These are phyloP conservation scores for Kobus ellipsiprymnus DNA, from an alignment of 2,113 vertebrate genomes.

Conservation along the genomic window DNA sequence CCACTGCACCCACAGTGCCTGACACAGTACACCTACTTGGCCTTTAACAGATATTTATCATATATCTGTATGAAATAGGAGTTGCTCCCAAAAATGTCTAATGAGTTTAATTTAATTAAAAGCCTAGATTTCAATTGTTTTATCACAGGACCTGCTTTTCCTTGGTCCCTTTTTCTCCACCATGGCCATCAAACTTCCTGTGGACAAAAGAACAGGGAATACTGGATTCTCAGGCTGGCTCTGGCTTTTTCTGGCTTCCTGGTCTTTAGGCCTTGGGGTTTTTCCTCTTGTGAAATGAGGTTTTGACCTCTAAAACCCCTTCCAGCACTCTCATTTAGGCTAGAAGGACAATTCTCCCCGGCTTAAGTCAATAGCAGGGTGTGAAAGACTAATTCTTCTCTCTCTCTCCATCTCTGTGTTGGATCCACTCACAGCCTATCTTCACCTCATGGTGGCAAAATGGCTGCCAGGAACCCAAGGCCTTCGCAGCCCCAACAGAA, in stretches of 20 bases:
- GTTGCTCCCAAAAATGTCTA: background rate
- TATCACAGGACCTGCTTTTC: background rate
- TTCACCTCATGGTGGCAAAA: background rate
- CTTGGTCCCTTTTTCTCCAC: background rate
- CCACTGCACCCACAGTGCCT: background rate
- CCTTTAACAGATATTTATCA: background rate
- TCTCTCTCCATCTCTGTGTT: background rate
- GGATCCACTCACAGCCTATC: background rate
- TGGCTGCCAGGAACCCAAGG: background rate
- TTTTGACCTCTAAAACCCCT: background rate
- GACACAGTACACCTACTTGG: background rate
- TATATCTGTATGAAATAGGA: rapidly evolving
- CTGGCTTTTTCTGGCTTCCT: background rate
- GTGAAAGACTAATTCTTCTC: too few relatives aligned
- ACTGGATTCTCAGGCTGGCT: background rate
- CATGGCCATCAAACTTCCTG: background rate
- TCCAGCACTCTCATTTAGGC: background rate
- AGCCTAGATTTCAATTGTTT: background rate
- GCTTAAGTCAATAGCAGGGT: background rate
- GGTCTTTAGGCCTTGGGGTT: background rate
- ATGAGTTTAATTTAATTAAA: background rate
- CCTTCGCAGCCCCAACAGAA: background rate
- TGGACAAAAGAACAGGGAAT: background rate
- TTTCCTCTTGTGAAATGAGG: background rate
- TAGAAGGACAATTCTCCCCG: background rate